Conservation (phyloP, 2,797 vertebrate species). For the Spinus pinus region DNA sequence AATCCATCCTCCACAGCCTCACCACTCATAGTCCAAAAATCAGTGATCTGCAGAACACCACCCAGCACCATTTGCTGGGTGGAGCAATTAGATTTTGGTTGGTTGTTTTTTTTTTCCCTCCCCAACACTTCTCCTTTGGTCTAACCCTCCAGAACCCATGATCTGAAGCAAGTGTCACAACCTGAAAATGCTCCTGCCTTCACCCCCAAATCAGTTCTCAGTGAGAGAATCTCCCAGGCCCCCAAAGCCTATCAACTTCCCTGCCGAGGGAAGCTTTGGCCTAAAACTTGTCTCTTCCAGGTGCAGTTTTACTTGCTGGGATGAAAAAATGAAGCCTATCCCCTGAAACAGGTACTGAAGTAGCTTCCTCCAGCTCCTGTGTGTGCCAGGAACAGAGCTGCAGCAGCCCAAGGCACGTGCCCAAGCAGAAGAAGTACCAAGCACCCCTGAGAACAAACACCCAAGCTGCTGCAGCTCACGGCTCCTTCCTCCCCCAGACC, state of each 20-base stretch:
- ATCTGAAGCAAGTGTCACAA: neutral
- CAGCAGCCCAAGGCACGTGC: neutral
- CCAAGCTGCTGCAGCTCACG: neutral
- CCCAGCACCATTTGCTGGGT: neutral
- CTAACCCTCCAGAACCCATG: neutral
- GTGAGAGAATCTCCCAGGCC: neutral
- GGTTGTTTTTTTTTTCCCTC: neutral
- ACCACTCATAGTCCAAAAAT: neutral
- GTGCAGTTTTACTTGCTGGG: neutral
- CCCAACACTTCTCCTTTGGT: neutral
- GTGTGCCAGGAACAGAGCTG: neutral
- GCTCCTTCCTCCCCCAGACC: neutral
- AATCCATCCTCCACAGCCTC: neutral
- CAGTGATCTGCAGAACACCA: neutral
- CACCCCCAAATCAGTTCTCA: neutral
- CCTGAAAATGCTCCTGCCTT: neutral
- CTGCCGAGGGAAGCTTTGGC: rapidly evolving
- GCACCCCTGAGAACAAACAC: neutral
- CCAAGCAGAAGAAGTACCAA: neutral
- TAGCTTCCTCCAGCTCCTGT: neutral
- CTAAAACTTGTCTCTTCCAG: neutral
- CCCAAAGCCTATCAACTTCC: neutral
- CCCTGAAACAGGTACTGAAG: rapidly evolving
- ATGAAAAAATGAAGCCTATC: neutral
- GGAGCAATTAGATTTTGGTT: neutral